Base-by-base conservation (phyloP, 30 jellyfish, hydroid and myxozoan species). In the Aurelia sp. region DNA sequence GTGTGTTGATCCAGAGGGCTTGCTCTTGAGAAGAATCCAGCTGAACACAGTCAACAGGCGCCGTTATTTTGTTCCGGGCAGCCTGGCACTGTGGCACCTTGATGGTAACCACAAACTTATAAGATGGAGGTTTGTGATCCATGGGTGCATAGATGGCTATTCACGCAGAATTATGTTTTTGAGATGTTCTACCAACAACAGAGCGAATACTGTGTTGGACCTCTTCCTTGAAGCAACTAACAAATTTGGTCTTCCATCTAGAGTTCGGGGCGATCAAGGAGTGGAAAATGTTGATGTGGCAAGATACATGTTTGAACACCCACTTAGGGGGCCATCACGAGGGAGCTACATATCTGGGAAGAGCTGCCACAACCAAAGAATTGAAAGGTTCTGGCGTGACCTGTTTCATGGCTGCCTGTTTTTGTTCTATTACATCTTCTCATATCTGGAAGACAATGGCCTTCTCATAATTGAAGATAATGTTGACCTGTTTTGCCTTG, bases 1-100 rank as follows among this genome's bases (percentile, higher is more conserved):
- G 87, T 69, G 89, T 41, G 91, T 87, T 18, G 96, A 87, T 66
- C 96, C 96, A 27, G 67, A 22, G 38, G 87, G 96, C n/a, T 31
- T 88, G 17, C 70, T 81, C 33, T 72, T 72, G 47, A 52, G 96
- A n/a, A 33, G 85, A 19, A 50, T 70, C 4, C 96, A 88, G 61
- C 19, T 63, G 41, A 80, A 57, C 30, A 52, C 63, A 18, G 31
- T 68, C 16, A 10, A 24, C 31, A 51, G 87, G 19, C 71, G 92
- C 21, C 31, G 38, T 21, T 82, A 72, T 60, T 57, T 51, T 24
- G 82, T 85, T 27, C 94, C 94, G 3, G 84, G 69, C n/a, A 47
- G 67, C 30, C 52, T 72, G 52, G 78, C 76, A 11, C 60, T 76
- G 0, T 76, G 88, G 88, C 88, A 76, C 64, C 15, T 76, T 18